Base-by-base conservation (phyloP, 2,797 vertebrate species). In the Clamator glandarius region DNA sequence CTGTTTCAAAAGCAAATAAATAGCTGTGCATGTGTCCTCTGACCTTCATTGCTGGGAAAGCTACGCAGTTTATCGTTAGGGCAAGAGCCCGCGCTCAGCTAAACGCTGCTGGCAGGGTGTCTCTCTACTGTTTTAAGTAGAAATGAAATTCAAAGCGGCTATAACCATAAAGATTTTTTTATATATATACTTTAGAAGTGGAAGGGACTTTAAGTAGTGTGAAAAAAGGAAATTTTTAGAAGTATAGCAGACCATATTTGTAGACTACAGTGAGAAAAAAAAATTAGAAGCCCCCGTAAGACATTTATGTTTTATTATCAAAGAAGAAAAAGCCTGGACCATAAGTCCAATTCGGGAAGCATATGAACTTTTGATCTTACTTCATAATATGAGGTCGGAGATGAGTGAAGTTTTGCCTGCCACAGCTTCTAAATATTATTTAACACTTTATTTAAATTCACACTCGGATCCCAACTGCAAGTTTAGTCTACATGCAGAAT, bases 1-100 rank as follows among this genome's bases (percentile, higher is more conserved):
- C 95, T 97, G 95, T 89, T 98, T 97, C 90, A 96, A 98, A 97
- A 97, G 97, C 96, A 98, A 98, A 97, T 96, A 97, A 98, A 98
- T 96, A 98, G 96, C 95, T 97, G 95, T 85, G 90, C 97, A 51
- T 42, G 61, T 94, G 96, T 90, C 97, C 97, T 96, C 70, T 98
- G 97, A 97, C 97, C 97, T 96, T 70, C 83, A 91, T n/a, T 94
- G 95, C 97, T 97, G 95, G 96, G 97, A 97, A 98, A 97, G 73
- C 73, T 48, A 52, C 35, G 86, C 76, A 91, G 92, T 97, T 97
- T 92, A 69, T 96, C 92, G 93, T 96, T 89, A 83, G 29, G 93
- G 93, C 91, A 87, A 84, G 8, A 86, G 88, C 92, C 94, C 61
- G 70, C 0, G 13, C 79, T 95, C 81, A 91, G 91, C 74, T 64